Evolutionary conservation across 2,888 invertebrate genomes (phyloP).

Genomic region (Platerodrilus igneus): DNA sequence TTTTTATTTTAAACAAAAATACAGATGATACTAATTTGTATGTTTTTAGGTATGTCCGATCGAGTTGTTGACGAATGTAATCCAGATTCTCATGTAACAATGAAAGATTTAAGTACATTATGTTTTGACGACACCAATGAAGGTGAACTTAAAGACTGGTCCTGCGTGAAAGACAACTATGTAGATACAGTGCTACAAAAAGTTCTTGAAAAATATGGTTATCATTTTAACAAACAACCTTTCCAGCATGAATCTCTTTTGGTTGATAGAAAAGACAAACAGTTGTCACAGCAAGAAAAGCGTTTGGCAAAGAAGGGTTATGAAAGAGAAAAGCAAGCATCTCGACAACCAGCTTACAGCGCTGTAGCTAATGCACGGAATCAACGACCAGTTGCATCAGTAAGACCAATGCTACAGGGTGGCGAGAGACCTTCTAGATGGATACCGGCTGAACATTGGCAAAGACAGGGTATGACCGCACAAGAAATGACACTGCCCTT

Average conservation of each 20-base stretch:
- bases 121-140: constrained; percentile 89
- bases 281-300: constrained; percentile 90
- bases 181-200: constrained; percentile 79
- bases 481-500: constrained; percentile 88
- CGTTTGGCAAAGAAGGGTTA: constrained; percentile 88
- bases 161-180: constrained; percentile 66
- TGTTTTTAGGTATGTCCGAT: constrained; percentile 72
- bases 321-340: constrained; percentile 87
- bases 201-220: constrained; percentile 59
- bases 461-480: constrained; percentile 89
- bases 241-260: constrained; percentile 94
- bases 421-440: constrained; percentile 58
- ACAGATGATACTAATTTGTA: not conserved
- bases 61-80: constrained; percentile 97
- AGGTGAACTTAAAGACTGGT: constrained; percentile 70
- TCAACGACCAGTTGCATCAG: constrained; percentile 55
- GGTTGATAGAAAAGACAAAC: constrained; percentile 91
- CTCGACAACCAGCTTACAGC: constrained; percentile 41
- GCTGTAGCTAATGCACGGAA: constrained; percentile 36
- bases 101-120: constrained; percentile 84
- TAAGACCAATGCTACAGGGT: constrained; percentile 73
- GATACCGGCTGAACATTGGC: constrained; percentile 90
- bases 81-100: constrained; percentile 87
- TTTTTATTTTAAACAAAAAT: constrained; percentile 5
- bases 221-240: constrained; percentile 72